Base-by-base conservation (phyloP, 1,140 invertebrate genomes). In the Eriosoma lanigerum region DNA sequence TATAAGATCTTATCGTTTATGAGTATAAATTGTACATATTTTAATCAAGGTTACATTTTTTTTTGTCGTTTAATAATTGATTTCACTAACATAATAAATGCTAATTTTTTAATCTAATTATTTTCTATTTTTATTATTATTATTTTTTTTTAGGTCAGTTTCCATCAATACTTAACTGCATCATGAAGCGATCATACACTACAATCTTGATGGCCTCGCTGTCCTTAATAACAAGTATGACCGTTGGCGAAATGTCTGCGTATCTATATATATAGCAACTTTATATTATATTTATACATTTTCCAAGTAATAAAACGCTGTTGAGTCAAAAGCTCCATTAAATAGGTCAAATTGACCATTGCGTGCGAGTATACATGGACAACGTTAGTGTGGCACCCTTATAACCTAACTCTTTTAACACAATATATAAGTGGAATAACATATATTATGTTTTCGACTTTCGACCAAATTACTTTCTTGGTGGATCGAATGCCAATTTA, bases 341-440 rank as follows among this genome's bases (percentile, higher is more conserved):
- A 78, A 60, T 78, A 60, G 75, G 75, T 78, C 75, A 78, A 78
- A 58, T 19, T 78, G 75, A 78, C 75, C 75, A 29, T 78, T 48
- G 75, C 75, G 75, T 78, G 75, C 21, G 12, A 29, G 32, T 38
- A 38, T 38, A 38, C 32, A 38, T 38, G 8, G 3, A 38, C 32
- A 4, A 8, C 8, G n/a, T n/a, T n/a, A 15, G 17, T 9, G 4
- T 21, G 21, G 24, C 21, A 24, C 38, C 54, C 75, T 17, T 58
- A n/a, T n/a, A 19, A 44, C 58, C 5, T 15, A 76, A 54, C 75
- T 56, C 44, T 48, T 78, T 21, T 15, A 15, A 32, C 68, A 52
- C 46, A 17, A 72, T 19, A 21, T 32, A n/a, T n/a, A n/a, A n/a
- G n/a, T n/a, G n/a, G n/a, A n/a, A n/a, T 62, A 60, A 48, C 38